Conservation (phyloP, 2,797 vertebrate genomes). For the Chiloscyllium punctatum region DNA sequence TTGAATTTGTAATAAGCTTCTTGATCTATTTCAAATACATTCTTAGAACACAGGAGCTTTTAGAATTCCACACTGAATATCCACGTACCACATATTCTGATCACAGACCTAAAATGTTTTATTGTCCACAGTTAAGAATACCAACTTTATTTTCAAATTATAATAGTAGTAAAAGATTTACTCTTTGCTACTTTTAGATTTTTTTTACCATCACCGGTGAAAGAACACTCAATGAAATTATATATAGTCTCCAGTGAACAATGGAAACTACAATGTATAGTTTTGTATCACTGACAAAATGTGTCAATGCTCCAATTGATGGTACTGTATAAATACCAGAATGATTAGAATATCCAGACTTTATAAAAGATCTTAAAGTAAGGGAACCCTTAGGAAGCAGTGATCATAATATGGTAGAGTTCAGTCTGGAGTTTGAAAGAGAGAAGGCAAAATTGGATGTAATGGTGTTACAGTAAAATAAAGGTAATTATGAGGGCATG, state of each 20-base stretch:
- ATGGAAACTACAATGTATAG: neutral
- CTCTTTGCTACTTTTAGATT: neutral
- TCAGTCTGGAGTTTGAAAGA: too few relatives aligned
- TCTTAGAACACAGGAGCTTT: neutral
- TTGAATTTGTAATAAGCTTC: neutral
- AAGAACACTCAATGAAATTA: neutral
- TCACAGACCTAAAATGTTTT: neutral
- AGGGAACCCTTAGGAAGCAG: too few relatives aligned
- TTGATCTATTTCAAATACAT: neutral
- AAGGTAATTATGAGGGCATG: too few relatives aligned
- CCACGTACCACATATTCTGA: neutral
- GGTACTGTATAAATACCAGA: neutral
- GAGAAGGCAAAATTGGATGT: too few relatives aligned
- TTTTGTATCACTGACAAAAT: neutral
- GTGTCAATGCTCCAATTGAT: neutral
- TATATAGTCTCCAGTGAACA: neutral
- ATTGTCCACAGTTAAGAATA: neutral
- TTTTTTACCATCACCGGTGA: neutral
- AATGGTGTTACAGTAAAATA: too few relatives aligned
- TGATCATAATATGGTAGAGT: too few relatives aligned
- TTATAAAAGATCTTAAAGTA: too few relatives aligned
- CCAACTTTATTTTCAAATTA: neutral
- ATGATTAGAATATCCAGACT: too few relatives aligned
- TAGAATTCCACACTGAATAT: neutral
- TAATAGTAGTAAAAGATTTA: conserved; percentile 1